These are phyloP conservation scores for Hirtodrosophila alboralis DNA, from an alignment of 2,888 invertebrate genomes.

Conservation along the genomic window DNA sequence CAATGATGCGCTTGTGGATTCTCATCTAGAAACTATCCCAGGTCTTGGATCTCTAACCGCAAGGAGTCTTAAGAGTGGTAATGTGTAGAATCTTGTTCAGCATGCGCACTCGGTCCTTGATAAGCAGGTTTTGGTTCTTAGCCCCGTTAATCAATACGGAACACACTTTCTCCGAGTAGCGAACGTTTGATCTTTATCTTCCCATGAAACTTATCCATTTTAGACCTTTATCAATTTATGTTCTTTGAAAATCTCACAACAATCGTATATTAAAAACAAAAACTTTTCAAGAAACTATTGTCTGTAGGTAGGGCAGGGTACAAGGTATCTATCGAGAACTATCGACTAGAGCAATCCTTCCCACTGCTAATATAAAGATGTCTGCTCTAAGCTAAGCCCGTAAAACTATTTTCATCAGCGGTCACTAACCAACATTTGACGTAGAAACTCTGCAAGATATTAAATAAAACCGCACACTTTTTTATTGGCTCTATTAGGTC, in stretches of 20 bases:
- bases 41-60: constrained; percentile 99
- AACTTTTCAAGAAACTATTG: no score
- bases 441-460: constrained; percentile 21
- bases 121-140: constrained; percentile 97
- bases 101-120: constrained; percentile 99
- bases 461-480: constrained; percentile 5
- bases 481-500: constrained; percentile 27
- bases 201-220: no score
- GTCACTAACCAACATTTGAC: constrained; percentile 1
- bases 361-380: no score
- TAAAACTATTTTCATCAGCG: neutral
- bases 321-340: no score
- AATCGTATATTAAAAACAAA: no score
- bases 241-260: no score
- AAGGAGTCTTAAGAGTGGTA: constrained; percentile 99
- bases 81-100: constrained; percentile 99
- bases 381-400: no score
- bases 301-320: no score
- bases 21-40: constrained; percentile 99
- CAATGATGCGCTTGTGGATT: constrained; percentile 99
- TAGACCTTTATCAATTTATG: no score
- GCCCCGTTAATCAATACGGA: constrained; percentile 98
- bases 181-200: no score
- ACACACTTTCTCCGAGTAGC: constrained; percentile 99
- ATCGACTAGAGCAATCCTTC: no score